phyloP scores from a whole-genome alignment of 2,113 vertebrate genomes.

The Vulpes ferrilata region DNA sequence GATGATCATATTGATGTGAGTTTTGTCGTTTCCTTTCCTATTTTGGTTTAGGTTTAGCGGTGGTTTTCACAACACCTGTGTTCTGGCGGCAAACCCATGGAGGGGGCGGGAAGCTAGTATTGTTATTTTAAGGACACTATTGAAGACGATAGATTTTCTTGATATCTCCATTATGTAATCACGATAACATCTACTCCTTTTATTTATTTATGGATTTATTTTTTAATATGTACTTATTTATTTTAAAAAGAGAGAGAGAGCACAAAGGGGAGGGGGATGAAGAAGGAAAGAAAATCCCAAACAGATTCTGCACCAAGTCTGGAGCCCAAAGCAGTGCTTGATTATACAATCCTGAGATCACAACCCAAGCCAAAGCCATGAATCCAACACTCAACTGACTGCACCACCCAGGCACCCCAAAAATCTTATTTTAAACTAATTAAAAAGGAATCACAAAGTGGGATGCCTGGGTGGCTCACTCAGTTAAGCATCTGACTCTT shows the following conservation, averaged over 20 bases:
- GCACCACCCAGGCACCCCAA: neutral
- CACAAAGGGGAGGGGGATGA: neutral
- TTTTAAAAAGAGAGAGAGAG: neutral
- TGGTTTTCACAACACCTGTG: no score
- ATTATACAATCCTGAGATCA: no score
- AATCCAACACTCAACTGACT: no score
- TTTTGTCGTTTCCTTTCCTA: no score
- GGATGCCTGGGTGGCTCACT: neutral
- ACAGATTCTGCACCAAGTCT: no score
- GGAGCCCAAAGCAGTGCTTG: no score
- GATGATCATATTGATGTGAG: no score
- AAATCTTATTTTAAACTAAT: neutral
- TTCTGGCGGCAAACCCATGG: no score
- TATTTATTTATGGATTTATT: neutral
- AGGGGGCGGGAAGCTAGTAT: neutral
- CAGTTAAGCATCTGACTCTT: neutral
- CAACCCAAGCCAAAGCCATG: no score
- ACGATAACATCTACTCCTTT: neutral
- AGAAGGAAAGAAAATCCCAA: no score
- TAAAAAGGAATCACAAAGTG: neutral
- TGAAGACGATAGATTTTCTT: neutral
- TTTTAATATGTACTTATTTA: no score
- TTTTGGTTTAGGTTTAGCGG: no score
- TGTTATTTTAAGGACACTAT: neutral
- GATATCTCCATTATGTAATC: constrained; percentile 16